A percentile compares a stretch with the other conserved stretches of the same genome.
Conservation (phyloP, 2,797 vertebrate genomes). For the Eidolon dupreanum region DNA sequence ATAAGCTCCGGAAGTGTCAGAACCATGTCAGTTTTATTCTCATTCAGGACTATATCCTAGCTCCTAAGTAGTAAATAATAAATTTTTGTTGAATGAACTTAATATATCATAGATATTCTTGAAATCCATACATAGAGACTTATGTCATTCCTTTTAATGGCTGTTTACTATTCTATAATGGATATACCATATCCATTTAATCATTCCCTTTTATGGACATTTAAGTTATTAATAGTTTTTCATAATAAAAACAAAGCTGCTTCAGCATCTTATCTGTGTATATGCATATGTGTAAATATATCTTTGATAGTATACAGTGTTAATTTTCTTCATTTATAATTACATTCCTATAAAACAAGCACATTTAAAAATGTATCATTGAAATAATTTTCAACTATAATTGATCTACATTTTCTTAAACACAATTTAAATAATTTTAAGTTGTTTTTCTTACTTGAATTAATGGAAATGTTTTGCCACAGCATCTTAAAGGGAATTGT, state of each 20-base stretch:
- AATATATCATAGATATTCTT: not conserved
- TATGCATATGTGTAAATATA: not conserved
- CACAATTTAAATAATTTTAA: constrained; percentile 14
- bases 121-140: not conserved
- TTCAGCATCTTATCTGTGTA: not conserved
- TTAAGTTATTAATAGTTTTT: constrained; percentile 17
- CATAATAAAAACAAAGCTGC: not conserved
- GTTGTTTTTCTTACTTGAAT: not conserved
- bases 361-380: not conserved
- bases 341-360: not conserved
- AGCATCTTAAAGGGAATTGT: not conserved
- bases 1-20: not conserved
- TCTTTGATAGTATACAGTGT: not conserved
- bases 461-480: not conserved
- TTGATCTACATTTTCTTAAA: not conserved
- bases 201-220: not conserved
- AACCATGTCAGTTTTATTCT: not conserved
- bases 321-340: not conserved
- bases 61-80: not conserved
- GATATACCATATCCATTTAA: not conserved
- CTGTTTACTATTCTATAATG: not conserved
- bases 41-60: not conserved
- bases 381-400: constrained; percentile 46
- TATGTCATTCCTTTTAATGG: not conserved
- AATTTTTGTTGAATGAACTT: not conserved